A percentile compares a stretch with the other conserved stretches of the same genome.
Conservation (phyloP, 2,888 invertebrate species). For the Heliconius erato region DNA sequence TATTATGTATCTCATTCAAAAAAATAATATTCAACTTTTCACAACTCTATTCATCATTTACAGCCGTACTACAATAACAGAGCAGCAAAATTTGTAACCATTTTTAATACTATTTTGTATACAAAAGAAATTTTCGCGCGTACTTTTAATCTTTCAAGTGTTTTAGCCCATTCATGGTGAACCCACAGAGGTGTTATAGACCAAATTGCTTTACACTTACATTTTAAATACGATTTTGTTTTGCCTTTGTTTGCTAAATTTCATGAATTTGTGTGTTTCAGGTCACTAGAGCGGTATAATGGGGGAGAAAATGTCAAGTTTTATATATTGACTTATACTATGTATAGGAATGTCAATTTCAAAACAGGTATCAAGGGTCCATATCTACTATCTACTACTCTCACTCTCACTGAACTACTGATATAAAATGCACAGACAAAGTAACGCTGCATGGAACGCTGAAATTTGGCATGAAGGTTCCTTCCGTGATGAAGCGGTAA, state of each 20-base stretch:
- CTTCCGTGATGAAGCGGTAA: too few relatives aligned
- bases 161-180: conserved; percentile 46
- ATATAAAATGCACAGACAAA: too few relatives aligned
- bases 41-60: neutral
- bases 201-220: conserved; percentile 48
- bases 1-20: neutral
- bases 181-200: conserved; percentile 37
- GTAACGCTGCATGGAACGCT: too few relatives aligned
- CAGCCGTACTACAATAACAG: neutral
- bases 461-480: too few relatives aligned
- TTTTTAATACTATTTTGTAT: conserved; percentile 34
- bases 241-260: conserved; percentile 22
- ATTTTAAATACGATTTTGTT: conserved; percentile 44
- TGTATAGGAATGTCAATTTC: neutral
- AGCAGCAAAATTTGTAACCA: conserved; percentile 6
- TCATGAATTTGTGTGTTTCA: conserved; percentile 20
- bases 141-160: conserved; percentile 54
- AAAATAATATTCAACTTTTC: neutral
- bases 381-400: too few relatives aligned
- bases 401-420: too few relatives aligned
- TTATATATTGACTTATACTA: conserved; percentile 4
- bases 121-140: conserved; percentile 49
- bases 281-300: conserved; percentile 8
- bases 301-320: conserved; percentile 14
- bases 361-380: neutral